Base-by-base conservation (phyloP, 2,888 invertebrate species). In the Laothoe populi region DNA sequence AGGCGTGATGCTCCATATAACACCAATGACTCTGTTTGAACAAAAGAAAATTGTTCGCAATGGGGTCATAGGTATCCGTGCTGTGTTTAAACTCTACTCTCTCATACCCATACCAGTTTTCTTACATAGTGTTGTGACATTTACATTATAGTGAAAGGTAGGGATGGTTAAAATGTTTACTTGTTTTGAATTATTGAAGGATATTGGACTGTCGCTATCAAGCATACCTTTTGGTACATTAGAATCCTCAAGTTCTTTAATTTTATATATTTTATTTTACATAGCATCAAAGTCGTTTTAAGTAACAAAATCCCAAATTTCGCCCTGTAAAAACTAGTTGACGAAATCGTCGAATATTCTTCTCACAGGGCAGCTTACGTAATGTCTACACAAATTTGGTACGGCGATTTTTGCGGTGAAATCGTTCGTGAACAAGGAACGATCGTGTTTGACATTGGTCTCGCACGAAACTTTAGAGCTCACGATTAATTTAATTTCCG, bases 401-500 rank as follows among this genome's bases (percentile, higher is more conserved):
- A 72, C 65, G 67, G 66, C 59, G 63, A 65, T 66, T 70, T 63
- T 57, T 65, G 63, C 66, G 67, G 66, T 72, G 66, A 62, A 66
- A 62, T 58, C 59, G 62, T 68, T 74, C 73, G 70, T 74, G 77
- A 71, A 71, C 71, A 64, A 68, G 71, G 60, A 74, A 64, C 63
- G 62, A 70, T 76, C 77, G 75, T 74, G 76, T 72, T 73, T 67
- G 69, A 73, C 74, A 79, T 83, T 81, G 74, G 81, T 67, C 75
- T 73, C 75, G 79, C 79, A 73, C 76, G 71, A 71, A 68, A 67
- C 69, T 65, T 60, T 62, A 46, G 65, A 61, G 67, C 67, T 73
- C 71, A 77, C 70, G 73, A 74, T 75, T 70, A 75, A 75, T 76
- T 75, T 76, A 74, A 83, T 79, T 71, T 76, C 77, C 84, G 78